Evolutionary conservation across 1,140 invertebrate species (phyloP).

Genomic region (Brachionus rotundiformis): DNA sequence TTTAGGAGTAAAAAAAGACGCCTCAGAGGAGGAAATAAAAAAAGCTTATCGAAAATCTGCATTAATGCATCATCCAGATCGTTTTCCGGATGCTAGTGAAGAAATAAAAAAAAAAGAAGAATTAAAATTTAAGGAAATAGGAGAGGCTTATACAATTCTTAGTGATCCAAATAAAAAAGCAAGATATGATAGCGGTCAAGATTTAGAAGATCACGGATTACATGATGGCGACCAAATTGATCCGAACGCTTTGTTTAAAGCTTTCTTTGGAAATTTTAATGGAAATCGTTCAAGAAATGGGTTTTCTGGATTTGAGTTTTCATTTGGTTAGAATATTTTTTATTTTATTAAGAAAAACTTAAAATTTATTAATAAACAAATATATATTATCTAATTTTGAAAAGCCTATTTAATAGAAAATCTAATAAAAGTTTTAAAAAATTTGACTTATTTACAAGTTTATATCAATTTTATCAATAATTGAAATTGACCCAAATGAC

Average conservation of each 20-base stretch:
- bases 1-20: constrained; percentile 64
- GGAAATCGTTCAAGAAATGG: not conserved
- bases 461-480: too few species aligned
- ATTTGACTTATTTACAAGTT: too few species aligned
- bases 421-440: not conserved
- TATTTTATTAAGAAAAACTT: not conserved
- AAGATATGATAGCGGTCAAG: constrained; percentile 62
- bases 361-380: too few species aligned
- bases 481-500: too few species aligned
- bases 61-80: constrained; percentile 95
- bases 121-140: constrained; percentile 67
- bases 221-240: constrained; percentile 68
- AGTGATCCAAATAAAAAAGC: constrained; percentile 62
- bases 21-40: constrained; percentile 52
- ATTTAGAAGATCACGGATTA: constrained; percentile 58
- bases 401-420: not conserved
- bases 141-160: constrained; percentile 63
- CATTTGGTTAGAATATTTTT: not conserved
- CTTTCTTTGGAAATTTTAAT: constrained; percentile 70
- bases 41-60: constrained; percentile 49
- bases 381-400: too few species aligned
- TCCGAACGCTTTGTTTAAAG: constrained; percentile 76
- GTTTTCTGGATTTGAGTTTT: not conserved
- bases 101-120: constrained; percentile 84
- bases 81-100: constrained; percentile 86